Percentiles rank a stretch among this genome's conserved stretches.
phyloP scores from a whole-genome alignment of 1,140 invertebrate species.

The Rhagoletis pomonella region DNA sequence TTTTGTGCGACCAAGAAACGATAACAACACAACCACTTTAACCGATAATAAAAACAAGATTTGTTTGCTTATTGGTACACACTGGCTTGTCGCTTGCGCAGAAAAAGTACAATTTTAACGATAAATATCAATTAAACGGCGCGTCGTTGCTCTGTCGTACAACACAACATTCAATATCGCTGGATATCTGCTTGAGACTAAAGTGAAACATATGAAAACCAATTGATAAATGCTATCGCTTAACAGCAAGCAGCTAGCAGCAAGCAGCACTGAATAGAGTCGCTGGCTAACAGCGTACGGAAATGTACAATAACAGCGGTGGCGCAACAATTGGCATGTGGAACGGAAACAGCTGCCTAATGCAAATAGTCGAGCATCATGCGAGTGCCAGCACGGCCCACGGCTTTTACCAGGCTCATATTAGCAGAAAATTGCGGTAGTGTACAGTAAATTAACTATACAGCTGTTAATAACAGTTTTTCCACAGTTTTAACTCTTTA shows the following conservation, averaged over 20 bases:
- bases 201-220: constrained; percentile 32
- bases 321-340: neutral
- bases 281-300: neutral
- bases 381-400: neutral
- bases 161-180: neutral
- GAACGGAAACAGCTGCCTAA: constrained; percentile 5
- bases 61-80: neutral
- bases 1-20: neutral
- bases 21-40: neutral
- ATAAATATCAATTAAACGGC: constrained; percentile 1
- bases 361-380: neutral
- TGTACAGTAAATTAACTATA: too few relatives aligned
- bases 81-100: neutral
- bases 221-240: constrained; percentile 32
- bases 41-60: neutral
- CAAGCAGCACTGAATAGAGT: neutral
- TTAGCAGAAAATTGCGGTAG: too few relatives aligned
- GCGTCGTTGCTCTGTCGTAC: too few relatives aligned
- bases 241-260: neutral
- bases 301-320: neutral
- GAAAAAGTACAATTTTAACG: neutral
- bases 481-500: too few relatives aligned
- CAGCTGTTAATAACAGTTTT: too few relatives aligned
- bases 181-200: constrained; percentile 38
- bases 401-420: too few relatives aligned